Evolutionary conservation across 1,140 invertebrate genomes (phyloP), one percentile per base, ranked within the genome.

Genomic region (Globodera ellingtonae): DNA sequence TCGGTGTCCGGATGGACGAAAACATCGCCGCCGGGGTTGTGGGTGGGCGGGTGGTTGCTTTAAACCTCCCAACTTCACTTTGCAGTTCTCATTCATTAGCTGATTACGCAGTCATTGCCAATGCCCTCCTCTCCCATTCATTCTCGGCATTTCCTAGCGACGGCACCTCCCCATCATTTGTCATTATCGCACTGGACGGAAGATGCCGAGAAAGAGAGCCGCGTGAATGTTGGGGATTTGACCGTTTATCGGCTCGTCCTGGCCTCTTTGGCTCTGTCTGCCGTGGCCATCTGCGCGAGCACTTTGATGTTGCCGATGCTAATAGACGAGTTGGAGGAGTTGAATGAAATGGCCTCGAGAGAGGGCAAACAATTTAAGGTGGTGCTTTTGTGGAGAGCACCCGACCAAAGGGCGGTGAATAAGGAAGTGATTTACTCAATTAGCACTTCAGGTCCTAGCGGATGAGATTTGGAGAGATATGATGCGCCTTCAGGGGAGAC

Each of bases 391-490:
- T 50, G 9, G 56, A 72, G 47, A 47, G 13, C 13, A 78, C 10
- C 6, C 8, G n/a, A 5, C 59, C 15, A 18, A 46, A 76, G 13
- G 0, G 2, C 15, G 35, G 35, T 35, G 35, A 35, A 35, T 35
- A 35, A 35, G 35, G 35, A 35, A 35, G 35, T 35, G 0, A 35
- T 35, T 35, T 35, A 35, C 35, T 35, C 35, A 35, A 18, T 52
- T 47, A n/a, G 24, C 21, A 46, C 21, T 79, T 8, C 24, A 80
- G 79, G 18, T 47, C 47, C 21, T 80, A n/a, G 44, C 79, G 15
- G 50, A 81, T 48, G 59, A 81, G 24, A 79, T 81, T 46, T 81
- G 80, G 80, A 2, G 50, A 35, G 79, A 81, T 13, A 52, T 81
- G 79, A 81, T 81, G 56, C 69, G 21, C 15, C 21, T 67, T 15